A percentile compares a stretch with the other conserved stretches of the same genome.
Conservation (phyloP, 1,140 invertebrate species). For the Zaprionus camerounensis region DNA sequence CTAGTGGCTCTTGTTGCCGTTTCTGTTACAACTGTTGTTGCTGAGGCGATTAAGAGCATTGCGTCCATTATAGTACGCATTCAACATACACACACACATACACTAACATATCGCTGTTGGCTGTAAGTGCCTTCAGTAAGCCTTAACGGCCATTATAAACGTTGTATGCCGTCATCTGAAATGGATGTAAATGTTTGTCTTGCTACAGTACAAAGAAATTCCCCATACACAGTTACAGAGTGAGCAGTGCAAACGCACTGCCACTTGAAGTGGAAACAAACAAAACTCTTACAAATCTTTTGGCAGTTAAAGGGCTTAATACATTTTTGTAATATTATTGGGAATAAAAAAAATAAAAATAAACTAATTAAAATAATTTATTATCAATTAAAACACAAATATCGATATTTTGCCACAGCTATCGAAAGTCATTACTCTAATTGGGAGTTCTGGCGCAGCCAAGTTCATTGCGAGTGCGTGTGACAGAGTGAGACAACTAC, state of each 20-base stretch:
- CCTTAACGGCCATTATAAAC: slow-evolving; percentile 72
- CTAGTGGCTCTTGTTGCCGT: slow-evolving; percentile 47
- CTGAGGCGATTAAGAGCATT: slow-evolving; percentile 69
- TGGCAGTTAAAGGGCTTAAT: background rate
- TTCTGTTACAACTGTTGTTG: slow-evolving; percentile 40
- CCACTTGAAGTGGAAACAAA: background rate
- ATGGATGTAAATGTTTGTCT: slow-evolving; percentile 57
- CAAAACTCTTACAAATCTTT: background rate
- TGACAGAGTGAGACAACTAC: background rate
- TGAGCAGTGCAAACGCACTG: background rate
- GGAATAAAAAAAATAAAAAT: no score
- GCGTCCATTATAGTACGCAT: slow-evolving; percentile 50
- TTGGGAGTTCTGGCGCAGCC: background rate
- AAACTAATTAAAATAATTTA: background rate
- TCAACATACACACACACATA: slow-evolving; percentile 27
- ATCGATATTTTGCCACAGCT: background rate
- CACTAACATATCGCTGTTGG: slow-evolving; percentile 40
- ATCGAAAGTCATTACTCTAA: background rate
- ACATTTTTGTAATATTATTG: no score
- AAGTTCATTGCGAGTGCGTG: background rate
- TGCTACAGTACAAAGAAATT: slow-evolving; percentile 17
- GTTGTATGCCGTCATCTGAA: slow-evolving; percentile 55
- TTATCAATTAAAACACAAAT: background rate
- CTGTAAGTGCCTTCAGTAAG: slow-evolving; percentile 52
- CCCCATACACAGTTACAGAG: background rate